Evolutionary conservation across 2,113 vertebrate genomes (phyloP).

Genomic region (Trinectes maculatus): DNA sequence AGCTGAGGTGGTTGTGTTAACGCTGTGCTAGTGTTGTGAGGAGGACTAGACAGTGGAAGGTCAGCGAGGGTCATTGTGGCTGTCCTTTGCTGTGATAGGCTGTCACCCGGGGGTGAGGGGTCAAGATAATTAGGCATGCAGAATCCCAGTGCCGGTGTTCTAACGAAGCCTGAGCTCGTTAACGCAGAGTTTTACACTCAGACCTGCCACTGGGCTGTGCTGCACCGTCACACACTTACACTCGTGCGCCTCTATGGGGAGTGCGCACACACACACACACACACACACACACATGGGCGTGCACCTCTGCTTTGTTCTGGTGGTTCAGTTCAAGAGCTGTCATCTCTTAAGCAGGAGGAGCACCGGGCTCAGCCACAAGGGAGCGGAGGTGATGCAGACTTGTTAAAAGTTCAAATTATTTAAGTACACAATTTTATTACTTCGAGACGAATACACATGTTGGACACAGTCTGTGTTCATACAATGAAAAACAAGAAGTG

Average conservation of each 20-base stretch:
- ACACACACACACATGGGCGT: slow-evolving; percentile 24
- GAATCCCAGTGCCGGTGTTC: slow-evolving; percentile 65
- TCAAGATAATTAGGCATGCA: slow-evolving; percentile 77
- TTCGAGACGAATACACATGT: slow-evolving; percentile 1
- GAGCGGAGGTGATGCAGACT: slow-evolving; percentile 43
- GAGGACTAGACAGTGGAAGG: slow-evolving; percentile 77
- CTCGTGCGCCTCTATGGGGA: slow-evolving; percentile 22
- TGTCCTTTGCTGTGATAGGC: slow-evolving; percentile 81
- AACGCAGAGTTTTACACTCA: slow-evolving; percentile 76
- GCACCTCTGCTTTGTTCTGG: slow-evolving; percentile 66
- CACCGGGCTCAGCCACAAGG: slow-evolving; percentile 34
- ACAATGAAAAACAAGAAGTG: background rate
- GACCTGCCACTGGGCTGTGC: slow-evolving; percentile 76
- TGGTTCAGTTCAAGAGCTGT: slow-evolving; percentile 57
- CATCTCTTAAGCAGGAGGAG: slow-evolving; percentile 48
- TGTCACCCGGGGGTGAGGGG: slow-evolving; percentile 76
- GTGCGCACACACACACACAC: slow-evolving; percentile 28
- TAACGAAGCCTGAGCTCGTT: slow-evolving; percentile 78
- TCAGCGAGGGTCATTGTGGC: slow-evolving; percentile 72
- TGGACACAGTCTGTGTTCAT: background rate
- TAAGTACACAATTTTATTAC: slow-evolving; percentile 7
- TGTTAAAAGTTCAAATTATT: slow-evolving; percentile 16
- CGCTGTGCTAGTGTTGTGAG: slow-evolving; percentile 76
- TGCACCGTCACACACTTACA: slow-evolving; percentile 65
- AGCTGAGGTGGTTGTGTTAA: slow-evolving; percentile 63